Percentiles rank a stretch among this genome's conserved stretches.
These are phyloP conservation scores for Streptopelia turtur DNA, from an alignment of 2,797 vertebrate species.

Conservation along the genomic window DNA sequence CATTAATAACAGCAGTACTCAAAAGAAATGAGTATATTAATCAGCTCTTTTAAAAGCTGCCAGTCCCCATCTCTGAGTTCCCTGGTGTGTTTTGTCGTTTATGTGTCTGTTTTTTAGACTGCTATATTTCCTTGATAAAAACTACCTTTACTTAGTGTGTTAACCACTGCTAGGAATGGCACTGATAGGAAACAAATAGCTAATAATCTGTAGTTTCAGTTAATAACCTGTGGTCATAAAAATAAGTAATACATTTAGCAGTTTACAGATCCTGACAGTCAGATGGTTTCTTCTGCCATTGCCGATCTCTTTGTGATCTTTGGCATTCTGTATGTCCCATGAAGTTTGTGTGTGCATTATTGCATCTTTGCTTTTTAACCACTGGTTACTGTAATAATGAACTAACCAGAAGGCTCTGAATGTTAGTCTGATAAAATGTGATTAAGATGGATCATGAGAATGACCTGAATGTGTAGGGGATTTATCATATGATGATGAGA, in stretches of 20 bases:
- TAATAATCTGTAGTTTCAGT: not conserved
- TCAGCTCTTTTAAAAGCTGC: not conserved
- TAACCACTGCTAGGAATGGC: not conserved
- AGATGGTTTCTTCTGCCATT: not conserved
- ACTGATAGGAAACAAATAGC: not conserved
- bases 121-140: not conserved
- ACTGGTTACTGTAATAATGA: not conserved
- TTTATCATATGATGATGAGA: not conserved
- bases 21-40: not conserved
- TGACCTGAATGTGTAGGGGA: not conserved
- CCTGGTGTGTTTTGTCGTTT: not conserved
- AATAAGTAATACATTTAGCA: not conserved
- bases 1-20: not conserved
- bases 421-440: not conserved
- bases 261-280: not conserved
- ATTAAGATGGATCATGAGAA: conserved; percentile 9
- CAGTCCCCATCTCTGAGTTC: not conserved
- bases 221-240: not conserved
- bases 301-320: not conserved
- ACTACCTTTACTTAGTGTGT: not conserved
- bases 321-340: not conserved
- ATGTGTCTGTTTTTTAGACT: not conserved
- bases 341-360: not conserved
- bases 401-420: not conserved
- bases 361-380: not conserved